Evolutionary conservation across 1,140 invertebrate species (phyloP), one percentile per base, ranked within the genome.

Genomic region (Sarcophaga bullata): DNA sequence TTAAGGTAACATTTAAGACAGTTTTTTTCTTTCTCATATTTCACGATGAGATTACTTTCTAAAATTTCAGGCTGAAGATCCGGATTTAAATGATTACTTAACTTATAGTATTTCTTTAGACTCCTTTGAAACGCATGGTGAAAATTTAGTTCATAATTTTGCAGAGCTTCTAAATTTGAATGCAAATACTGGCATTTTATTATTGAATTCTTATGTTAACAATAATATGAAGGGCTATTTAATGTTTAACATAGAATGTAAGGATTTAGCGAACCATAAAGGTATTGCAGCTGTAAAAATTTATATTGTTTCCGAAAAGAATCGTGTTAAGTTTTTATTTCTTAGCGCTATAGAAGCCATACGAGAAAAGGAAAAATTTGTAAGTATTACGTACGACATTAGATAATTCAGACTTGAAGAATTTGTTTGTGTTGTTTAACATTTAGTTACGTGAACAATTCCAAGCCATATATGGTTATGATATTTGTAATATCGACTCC

Each of bases 151-250:
- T 8, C 83, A 84, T 4, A 90, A 91, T 15, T 84, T 82, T 19
- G 84, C 89, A 8, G 80, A 81, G 15, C 90, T 92, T 0, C 92
- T 93, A 84, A 47, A n/a, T 1, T 83, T 92, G 6, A 76, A 91
- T 84, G 46, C 68, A 3, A n/a, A 82, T 3, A 87, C 87, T 0
- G 92, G 92, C 3, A 85, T 88, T 13, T 85, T 93, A 11, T 85
- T 84, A 0, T 86, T 92, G 19, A 91, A 90, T 83, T 92, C 92
- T 83, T 88, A 90, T 84, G 91, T 91, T 1, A 88, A 88, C 0
- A 87, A 88, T 25, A 88, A 85, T 80, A 92, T 93, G 91, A 90
- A 90, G 48, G 93, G 93, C 83, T 92, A 91, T 88, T 93, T 93
- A 85, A 87, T 90, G 80, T 93, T 93, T 81, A 83, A 91, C n/a